Evolutionary conservation across 2,888 invertebrate genomes (phyloP), one percentile per base, ranked within the genome.

Genomic region (Cyrtodaria siliqua): DNA sequence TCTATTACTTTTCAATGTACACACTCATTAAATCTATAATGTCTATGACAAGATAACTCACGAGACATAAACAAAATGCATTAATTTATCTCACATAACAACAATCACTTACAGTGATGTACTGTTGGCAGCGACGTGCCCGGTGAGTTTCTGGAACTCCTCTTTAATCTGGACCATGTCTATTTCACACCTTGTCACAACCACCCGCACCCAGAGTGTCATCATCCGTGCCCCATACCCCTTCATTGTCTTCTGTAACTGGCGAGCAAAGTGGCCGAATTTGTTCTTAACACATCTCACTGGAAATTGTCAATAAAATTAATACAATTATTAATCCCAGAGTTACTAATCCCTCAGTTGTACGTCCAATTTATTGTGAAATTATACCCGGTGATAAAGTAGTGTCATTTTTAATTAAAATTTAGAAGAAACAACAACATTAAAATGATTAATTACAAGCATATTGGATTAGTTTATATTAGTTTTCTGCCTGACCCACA

Each of bases 131-230:
- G 75, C 2, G 86, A 83, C 68, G n/a, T 92, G 87, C n/a, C 91
- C 87, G 16, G 89, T 90, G 12, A 88, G 66, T 59, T 82, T 87
- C 70, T 92, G 79, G 77, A 92, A 93, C 63, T 88, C 89, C 73
- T 92, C 86, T 62, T 93, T 93, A 33, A 93, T 93, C 71, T 93
- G 91, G n/a, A 91, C 92, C 89, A 93, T 86, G 78, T 93, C 93
- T 23, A 91, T 88, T 78, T 93, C 93, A 86, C 92, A 92, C 23
- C 92, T 83, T 20, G 89, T 86, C 40, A 92, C 88, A 27, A 91
- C 80, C 2, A 92, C 87, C 3, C 93, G 79, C 8, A 92, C 86
- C 9, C 8, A 8, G 16, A 93, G 79, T 0, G 90, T 89, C 62
- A 90, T 88, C 74, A 92, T 92, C 69, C 92, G 91, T 3, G 92